Evolutionary conservation across 2,113 vertebrate genomes (phyloP), one percentile per base, ranked within the genome.

Genomic region (Catharus minimus): DNA sequence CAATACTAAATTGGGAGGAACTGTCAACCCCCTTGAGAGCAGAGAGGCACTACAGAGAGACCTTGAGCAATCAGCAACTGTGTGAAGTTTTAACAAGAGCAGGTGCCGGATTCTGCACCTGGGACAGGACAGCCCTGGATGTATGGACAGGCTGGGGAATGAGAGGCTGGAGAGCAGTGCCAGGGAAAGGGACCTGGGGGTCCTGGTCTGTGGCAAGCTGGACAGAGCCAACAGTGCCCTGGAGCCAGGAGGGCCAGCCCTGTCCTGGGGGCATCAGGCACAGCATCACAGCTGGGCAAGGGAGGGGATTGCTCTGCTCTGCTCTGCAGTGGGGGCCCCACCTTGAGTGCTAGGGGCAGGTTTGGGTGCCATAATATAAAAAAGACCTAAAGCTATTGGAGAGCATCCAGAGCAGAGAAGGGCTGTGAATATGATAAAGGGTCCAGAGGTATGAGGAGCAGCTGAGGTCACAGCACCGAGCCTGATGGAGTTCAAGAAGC

Each of bases 251-350:
- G 32, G 18, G 32, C 5, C 57, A 57, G 0, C 36, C 10, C 3
- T 87, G 36, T 3, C 26, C 50, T 56, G 36, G 1, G 17, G 36
- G 0, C 49, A 57, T 23, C 32, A 50, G 75, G 50, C 15, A 7
- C 44, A 58, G 22, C 73, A 33, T 55, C 1, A 0, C 36, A 57
- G 15, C 18, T 0, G 0, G 32, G 32, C 2, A 8, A n/a, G 50
- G 49, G 18, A 32, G 22, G 36, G 3, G 12, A 56, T 38, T 79
- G 43, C 57, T 10, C 36, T 0, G 38, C 24, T 49, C 30, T 72
- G 36, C 57, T 49, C 43, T 50, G 57, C 3, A 0, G 30, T 64
- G 44, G 22, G 8, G 0, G 26, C 50, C 32, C 57, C 43, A 27
- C 12, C 43, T 50, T 0, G 0, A n/a, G n/a, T 52, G 0, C 5